Evolutionary conservation across 2,888 invertebrate species (phyloP), one percentile per base, ranked within the genome.

Genomic region (Melanostoma scalare): DNA sequence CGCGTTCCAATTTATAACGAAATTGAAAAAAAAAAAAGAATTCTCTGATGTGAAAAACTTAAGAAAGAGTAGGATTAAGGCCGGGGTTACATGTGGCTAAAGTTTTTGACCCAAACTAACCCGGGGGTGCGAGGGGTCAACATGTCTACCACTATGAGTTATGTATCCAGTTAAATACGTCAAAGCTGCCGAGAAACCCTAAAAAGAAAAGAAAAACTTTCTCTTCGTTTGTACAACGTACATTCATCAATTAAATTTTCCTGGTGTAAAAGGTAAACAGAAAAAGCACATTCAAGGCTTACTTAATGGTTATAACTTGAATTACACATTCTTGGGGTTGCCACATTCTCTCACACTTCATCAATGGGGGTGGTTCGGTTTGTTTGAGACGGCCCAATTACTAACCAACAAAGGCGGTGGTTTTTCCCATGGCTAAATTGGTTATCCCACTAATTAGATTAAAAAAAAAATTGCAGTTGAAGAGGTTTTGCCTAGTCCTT

Each of bases 401-500:
- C 9, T 8, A 4, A 56, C 55, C 56, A 10, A 6, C 5, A 55
- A 30, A 38, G 44, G 63, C 10, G n/a, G 36, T 52, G 40, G 2
- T n/a, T 6, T 40, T 35, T 2, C 20, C 52, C n/a, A 36, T 20
- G 20, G 5, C 8, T 31, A 10, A 65, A 67, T 20, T 53, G 42
- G 68, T 50, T 67, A 72, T 60, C 71, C 60, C 60, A 60, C 67
- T 81, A 84, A 84, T 84, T 84, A 78, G 79, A 84, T 79, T 74
- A 4, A 40, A 60, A 55, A 75, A 20, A 30, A 46, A 65, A 48
- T 30, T 20, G 1, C 20, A 30, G 38, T 46, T 20, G 48, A 0
- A 0, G 4, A 20, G 20, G 20, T 20, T 20, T 20, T 20, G 20
- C 20, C 20, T 20, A 20, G 20, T 20, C 20, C 20, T 20, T 20